phyloP scores from a whole-genome alignment of 1,140 invertebrate genomes.

The Magallana ariakensis region DNA sequence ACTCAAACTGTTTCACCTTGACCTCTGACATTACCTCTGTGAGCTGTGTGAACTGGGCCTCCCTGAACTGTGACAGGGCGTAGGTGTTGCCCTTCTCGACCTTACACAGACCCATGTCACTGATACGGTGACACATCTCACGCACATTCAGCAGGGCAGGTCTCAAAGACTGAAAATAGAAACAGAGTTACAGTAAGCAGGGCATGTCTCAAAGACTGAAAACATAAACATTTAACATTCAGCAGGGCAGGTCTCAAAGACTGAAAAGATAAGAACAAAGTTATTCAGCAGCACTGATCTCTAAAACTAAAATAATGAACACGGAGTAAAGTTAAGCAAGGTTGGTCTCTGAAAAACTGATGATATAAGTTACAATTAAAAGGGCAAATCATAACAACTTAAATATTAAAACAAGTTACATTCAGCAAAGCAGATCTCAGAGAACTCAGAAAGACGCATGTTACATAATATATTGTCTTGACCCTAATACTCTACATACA shows the following conservation, averaged over 20 bases:
- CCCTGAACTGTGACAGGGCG: conserved; percentile 82
- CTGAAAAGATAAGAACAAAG: conserved; percentile 59
- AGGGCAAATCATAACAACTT: not conserved
- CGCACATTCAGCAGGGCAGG: conserved; percentile 86
- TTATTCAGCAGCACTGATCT: not conserved
- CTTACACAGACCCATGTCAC: conserved; percentile 80
- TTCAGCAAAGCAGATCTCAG: not conserved
- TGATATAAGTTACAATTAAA: not conserved
- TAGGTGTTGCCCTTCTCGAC: conserved; percentile 80
- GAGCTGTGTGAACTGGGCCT: conserved; percentile 78
- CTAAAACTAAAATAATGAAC: not conserved
- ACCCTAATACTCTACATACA: not conserved
- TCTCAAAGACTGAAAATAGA: conserved; percentile 81
- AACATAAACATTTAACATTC: conserved; percentile 78
- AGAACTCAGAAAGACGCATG: not conserved
- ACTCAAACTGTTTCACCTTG: no score
- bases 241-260: conserved; percentile 86
- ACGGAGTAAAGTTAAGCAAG: conserved; percentile 84
- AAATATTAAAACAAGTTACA: not conserved
- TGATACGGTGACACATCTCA: conserved; percentile 84
- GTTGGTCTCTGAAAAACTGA: conserved; percentile 80
- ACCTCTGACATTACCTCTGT: conserved; percentile 70
- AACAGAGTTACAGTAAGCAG: not conserved
- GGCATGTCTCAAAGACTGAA: conserved; percentile 30
- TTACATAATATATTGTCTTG: no score